These are phyloP conservation scores for Leptopilina clavipes DNA, from an alignment of 1,140 invertebrate species.

Conservation along the genomic window DNA sequence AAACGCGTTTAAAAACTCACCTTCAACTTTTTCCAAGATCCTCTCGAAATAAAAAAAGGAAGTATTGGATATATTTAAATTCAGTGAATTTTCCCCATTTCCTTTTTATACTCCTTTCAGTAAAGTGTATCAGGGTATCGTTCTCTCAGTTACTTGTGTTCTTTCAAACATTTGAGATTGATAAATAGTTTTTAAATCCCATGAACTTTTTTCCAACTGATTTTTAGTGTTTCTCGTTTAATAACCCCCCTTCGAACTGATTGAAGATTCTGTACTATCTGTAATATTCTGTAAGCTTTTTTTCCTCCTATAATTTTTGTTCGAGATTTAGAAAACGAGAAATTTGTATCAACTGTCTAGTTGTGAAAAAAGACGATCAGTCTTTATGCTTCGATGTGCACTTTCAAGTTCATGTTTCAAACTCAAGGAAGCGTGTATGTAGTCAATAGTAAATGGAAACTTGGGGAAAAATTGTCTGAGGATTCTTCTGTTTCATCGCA, in stretches of 20 bases:
- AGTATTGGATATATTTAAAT: background rate
- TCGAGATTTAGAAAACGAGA: background rate
- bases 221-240: too few relatives aligned
- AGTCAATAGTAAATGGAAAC: background rate
- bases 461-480: conserved; percentile 28
- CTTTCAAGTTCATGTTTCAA: background rate
- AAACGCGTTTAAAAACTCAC: conserved; percentile 5
- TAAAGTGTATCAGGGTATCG: too few relatives aligned
- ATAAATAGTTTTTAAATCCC: too few relatives aligned
- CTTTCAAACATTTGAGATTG: too few relatives aligned
- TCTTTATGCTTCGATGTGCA: conserved; percentile 8
- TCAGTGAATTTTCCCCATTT: background rate
- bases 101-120: too few relatives aligned
- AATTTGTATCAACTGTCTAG: background rate
- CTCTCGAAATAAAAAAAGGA: background rate
- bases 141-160: too few relatives aligned
- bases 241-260: too few relatives aligned
- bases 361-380: background rate
- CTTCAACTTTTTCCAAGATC: background rate
- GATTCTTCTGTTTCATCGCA: conserved; percentile 24
- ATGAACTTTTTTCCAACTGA: too few relatives aligned
- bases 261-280: too few relatives aligned
- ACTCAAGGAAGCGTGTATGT: background rate
- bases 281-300: too few relatives aligned
- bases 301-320: background rate